phyloP scores from a whole-genome alignment of 2,888 invertebrate genomes.

The Ectemnius lituratus region DNA sequence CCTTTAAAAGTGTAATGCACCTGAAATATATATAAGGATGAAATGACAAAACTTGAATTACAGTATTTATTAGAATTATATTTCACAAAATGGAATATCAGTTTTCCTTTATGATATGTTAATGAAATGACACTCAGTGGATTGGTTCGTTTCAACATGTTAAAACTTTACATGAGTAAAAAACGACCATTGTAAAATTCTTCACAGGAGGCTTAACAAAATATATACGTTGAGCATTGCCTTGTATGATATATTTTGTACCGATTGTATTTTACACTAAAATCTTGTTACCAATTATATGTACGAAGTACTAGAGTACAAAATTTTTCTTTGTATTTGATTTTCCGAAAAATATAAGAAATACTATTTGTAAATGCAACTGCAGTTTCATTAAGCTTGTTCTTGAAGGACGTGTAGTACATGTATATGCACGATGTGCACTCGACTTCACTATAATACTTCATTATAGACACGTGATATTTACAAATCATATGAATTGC shows the following conservation, averaged over 20 bases:
- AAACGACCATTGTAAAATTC: constrained; percentile 6
- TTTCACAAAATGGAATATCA: constrained; percentile 2
- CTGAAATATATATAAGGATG: constrained; percentile 11
- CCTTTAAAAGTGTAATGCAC: neutral
- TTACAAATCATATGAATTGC: too few relatives aligned
- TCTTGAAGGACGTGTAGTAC: too few relatives aligned
- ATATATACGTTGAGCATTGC: constrained; percentile 13
- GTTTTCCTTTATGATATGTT: constrained; percentile 7
- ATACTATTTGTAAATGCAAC: constrained; percentile 1
- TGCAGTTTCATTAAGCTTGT: too few relatives aligned
- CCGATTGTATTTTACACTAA: constrained; percentile 8
- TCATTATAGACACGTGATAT: too few relatives aligned
- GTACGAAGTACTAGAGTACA: constrained; percentile 19
- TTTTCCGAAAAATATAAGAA: constrained; percentile 1
- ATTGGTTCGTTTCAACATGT: constrained; percentile 34
- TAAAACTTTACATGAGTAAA: constrained; percentile 11
- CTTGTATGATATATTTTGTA: constrained; percentile 11
- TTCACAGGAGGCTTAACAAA: constrained; percentile 21
- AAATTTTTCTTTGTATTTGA: constrained; percentile 29
- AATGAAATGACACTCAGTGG: constrained; percentile 11
- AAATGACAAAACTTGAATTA: neutral
- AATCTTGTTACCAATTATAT: neutral
- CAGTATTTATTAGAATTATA: constrained; percentile 1
- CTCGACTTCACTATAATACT: too few relatives aligned
- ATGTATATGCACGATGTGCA: too few relatives aligned